phyloP scores from a whole-genome alignment of 2,113 vertebrate genomes.

The Anolis sagrei region DNA sequence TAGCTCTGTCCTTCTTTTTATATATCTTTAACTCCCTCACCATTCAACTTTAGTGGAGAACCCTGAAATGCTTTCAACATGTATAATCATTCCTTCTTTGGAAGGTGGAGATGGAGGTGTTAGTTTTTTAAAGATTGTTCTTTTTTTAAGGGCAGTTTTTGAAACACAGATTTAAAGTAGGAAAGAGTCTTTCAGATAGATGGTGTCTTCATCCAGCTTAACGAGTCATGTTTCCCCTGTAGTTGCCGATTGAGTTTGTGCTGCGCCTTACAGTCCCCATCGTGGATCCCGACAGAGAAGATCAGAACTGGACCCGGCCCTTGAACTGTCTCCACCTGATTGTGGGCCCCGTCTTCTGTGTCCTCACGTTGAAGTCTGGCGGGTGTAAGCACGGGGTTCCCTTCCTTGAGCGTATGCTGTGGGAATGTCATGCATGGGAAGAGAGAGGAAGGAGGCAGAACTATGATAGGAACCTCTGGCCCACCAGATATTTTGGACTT shows the following conservation, averaged over 20 bases:
- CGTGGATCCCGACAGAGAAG: constrained; percentile 90
- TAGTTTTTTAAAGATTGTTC: too few relatives aligned
- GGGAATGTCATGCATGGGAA: neutral
- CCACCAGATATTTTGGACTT: neutral
- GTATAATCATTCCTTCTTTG: too few relatives aligned
- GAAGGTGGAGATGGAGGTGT: too few relatives aligned
- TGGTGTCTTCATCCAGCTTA: neutral
- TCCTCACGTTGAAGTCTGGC: constrained; percentile 88
- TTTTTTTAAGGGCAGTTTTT: neutral
- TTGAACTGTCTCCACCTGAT: constrained; percentile 93
- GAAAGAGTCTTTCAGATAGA: neutral
- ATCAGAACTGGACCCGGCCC: constrained; percentile 94
- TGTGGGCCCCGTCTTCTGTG: constrained; percentile 83
- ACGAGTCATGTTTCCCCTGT: neutral
- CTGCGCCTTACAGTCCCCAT: constrained; percentile 89
- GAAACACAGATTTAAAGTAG: neutral
- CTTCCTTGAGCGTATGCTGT: neutral
- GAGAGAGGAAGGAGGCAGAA: neutral
- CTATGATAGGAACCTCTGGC: too few relatives aligned
- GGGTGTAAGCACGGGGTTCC: constrained; percentile 79
- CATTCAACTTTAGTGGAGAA: too few relatives aligned
- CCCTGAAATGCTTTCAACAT: too few relatives aligned
- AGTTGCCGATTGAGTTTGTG: constrained; percentile 89
- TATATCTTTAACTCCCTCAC: neutral
- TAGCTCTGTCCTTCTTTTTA: neutral